Conservation (phyloP, 1,140 invertebrate species). For the Aphis gossypii region DNA sequence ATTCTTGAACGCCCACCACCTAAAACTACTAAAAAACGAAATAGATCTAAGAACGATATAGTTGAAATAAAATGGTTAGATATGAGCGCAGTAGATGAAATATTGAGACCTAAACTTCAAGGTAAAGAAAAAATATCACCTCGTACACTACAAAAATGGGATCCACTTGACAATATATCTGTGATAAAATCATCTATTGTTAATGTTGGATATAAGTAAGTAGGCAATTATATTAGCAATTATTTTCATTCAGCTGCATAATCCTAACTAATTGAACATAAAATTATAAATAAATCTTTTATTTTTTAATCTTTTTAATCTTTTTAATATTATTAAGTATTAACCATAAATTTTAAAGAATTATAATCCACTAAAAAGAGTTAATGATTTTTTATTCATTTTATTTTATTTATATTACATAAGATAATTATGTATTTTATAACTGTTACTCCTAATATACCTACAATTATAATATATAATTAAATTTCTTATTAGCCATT, state of each 20-base stretch:
- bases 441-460: too few relatives aligned
- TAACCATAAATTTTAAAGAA: too few relatives aligned
- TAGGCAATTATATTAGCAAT: background rate
- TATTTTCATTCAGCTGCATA: background rate
- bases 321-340: too few relatives aligned
- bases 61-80: background rate
- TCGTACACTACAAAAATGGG: background rate
- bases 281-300: background rate
- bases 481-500: background rate
- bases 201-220: background rate
- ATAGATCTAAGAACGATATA: background rate
- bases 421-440: too few relatives aligned
- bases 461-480: too few relatives aligned
- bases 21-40: background rate
- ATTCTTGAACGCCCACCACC: background rate
- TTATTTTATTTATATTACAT: background rate
- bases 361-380: background rate
- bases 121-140: background rate
- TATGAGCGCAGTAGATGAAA: background rate
- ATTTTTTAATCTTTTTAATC: too few relatives aligned
- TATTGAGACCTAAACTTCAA: background rate
- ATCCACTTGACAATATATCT: background rate
- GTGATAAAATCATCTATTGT: background rate
- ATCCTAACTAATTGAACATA: background rate
- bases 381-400: background rate